Base-by-base conservation (phyloP, 30 jellyfish, hydroid and myxozoan species). In the Turritopsis rubra region DNA sequence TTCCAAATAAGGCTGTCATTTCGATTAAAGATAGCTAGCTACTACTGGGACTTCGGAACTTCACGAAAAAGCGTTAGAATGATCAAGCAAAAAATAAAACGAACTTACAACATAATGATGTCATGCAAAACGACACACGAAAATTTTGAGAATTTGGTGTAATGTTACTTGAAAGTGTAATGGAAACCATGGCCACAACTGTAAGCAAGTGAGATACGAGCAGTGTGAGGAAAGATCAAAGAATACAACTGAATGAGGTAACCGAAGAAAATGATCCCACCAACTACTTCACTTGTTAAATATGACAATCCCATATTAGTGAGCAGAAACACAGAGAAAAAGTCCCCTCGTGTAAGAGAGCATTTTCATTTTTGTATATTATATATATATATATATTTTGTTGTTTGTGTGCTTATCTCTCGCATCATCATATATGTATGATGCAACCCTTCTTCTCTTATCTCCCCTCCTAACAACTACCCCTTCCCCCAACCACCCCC, bases 1-100 rank as follows among this genome's bases (percentile, higher is more conserved):
- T 93, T 25, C 98, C 98, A 85, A 93, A 93, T 23, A 93, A 87
- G 7, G 96, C 97, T 65, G 91, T 89, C 94, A 88, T 88, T 54
- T 41, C 60, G 9, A 41, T 3, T 41, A 41, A 41, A 41, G 13
- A 41, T 41, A 3, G 60, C 60, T n/a, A n/a, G n/a, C n/a, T n/a
- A n/a, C n/a, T n/a, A n/a, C n/a, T n/a, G n/a, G n/a, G n/a, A n/a
- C n/a, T n/a, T n/a, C n/a, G n/a, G n/a, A n/a, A n/a, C n/a, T n/a
- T n/a, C n/a, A n/a, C n/a, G 13, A 3, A 13, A 41, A 41, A 41
- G 13, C 60, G 5, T 3, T 41, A 41, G 60, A 41, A 41, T 41
- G 60, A 41, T 41, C 60, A 41, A 41, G 60, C 60, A 41, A 41
- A 41, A 41, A 41, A 41, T 5, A 5, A 13, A 13, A 41, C 60